phyloP scores from a whole-genome alignment of 2,113 vertebrate genomes.

The Muntiacus muntjak region DNA sequence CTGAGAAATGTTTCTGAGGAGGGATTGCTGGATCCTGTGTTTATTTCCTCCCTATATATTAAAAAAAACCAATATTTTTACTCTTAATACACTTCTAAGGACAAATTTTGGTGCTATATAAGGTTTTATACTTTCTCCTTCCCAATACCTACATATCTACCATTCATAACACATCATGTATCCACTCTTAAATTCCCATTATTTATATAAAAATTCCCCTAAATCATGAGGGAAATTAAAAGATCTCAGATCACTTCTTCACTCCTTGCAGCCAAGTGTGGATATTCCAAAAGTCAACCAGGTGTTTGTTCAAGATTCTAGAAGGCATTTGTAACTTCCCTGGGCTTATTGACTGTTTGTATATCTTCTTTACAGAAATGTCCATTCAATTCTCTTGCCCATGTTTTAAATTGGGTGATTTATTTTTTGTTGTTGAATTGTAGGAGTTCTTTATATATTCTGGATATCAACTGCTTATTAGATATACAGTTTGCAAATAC shows the following conservation, averaged over 20 bases:
- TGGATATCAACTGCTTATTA: neutral
- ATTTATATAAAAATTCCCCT: neutral
- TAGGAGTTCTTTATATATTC: neutral
- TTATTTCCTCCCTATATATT: neutral
- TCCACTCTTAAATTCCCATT: neutral
- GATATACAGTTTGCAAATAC: neutral
- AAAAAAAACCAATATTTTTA: neutral
- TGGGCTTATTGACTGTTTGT: neutral
- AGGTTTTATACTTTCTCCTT: constrained; percentile 20
- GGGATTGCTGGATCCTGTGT: neutral
- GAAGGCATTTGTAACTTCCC: neutral
- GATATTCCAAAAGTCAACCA: neutral
- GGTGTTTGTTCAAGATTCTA: neutral
- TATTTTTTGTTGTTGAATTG: neutral
- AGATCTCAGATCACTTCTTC: neutral
- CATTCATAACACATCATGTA: neutral
- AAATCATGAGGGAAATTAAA: neutral
- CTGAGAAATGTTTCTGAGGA: neutral
- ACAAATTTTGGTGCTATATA: neutral
- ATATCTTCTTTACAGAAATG: neutral
- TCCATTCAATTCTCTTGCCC: neutral
- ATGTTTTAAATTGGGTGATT: neutral
- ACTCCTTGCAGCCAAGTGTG: neutral
- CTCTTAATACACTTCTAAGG: neutral
- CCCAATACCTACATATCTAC: neutral